These are phyloP conservation scores for Helobdella robusta DNA, from an alignment of 2,888 invertebrate genomes.

Conservation along the genomic window DNA sequence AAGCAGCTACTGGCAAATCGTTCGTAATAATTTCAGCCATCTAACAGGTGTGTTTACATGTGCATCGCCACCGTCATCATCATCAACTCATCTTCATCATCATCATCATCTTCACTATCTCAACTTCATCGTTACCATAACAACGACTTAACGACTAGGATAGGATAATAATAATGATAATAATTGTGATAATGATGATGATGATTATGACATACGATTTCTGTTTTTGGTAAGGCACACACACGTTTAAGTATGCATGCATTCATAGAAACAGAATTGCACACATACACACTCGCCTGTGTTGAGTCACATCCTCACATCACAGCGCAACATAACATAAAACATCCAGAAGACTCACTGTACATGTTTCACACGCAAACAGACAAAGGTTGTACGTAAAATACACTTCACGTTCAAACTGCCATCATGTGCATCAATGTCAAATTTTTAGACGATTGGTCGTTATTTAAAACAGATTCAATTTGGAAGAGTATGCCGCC, in stretches of 20 bases:
- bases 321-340: constrained; percentile 23
- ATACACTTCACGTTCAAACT: too few species aligned
- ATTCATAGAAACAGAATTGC: background rate
- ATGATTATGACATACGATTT: constrained; percentile 25
- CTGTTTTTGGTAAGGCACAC: too few species aligned
- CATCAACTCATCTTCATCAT: too few species aligned
- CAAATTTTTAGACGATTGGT: too few species aligned
- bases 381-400: too few species aligned
- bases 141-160: background rate
- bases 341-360: constrained; percentile 42
- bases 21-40: too few species aligned
- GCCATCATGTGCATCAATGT: too few species aligned
- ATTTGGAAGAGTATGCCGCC: too few species aligned
- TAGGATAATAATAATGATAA: background rate
- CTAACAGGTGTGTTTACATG: too few species aligned
- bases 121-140: background rate
- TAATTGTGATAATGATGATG: constrained; percentile 25
- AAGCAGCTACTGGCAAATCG: too few species aligned
- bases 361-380: constrained; percentile 44
- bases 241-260: background rate
- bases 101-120: background rate
- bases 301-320: background rate
- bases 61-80: too few species aligned
- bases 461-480: too few species aligned
- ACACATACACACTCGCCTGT: constrained; percentile 6